Evolutionary conservation across 2,888 invertebrate species (phyloP), one percentile per base, ranked within the genome.

Genomic region (Amblyteles armatorius): DNA sequence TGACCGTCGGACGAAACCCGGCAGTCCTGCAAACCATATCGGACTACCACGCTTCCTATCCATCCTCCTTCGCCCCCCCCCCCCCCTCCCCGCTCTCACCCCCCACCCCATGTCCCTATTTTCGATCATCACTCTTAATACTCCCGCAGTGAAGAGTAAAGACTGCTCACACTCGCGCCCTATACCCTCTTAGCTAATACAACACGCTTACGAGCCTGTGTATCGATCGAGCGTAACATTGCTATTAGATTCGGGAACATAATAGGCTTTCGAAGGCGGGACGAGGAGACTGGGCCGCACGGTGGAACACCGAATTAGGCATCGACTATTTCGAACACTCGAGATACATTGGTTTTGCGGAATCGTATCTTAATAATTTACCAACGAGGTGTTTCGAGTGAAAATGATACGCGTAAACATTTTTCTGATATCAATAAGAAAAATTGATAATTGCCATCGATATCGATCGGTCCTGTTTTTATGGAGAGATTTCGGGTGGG

Each of bases 171-270:
- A 16, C 33, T 82, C 82, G 68, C 55, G 72, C 72, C 76, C 55
- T 50, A 13, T 52, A 77, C 82, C 44, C 72, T 79, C 69, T 72
- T 74, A 76, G 81, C 69, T 74, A 73, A 78, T 84, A 81, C 84
- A 78, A 84, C 84, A 84, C 52, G 78, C 78, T 81, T 84, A 63
- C 72, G 55, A 44, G 7, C 33, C 60, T 48, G 77, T 84, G 63
- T 82, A 84, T 84, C 84, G 84, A 84, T 84, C 84, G 84, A 82
- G 74, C 78, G 84, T 84, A 82, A 84, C 84, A 84, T 84, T 69
- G 73, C 82, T 74, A 78, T 84, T 84, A 79, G 78, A 65, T 78
- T 69, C 57, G 44, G 69, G 44, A 74, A 84, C 82, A 74, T 74
- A 73, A 82, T 74, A 65, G 84, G 55, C 77, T 29, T 55, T 78